Evolutionary conservation across 2,797 vertebrate genomes (phyloP), one percentile per base, ranked within the genome.

Genomic region (Lagocephalus sceleratus): DNA sequence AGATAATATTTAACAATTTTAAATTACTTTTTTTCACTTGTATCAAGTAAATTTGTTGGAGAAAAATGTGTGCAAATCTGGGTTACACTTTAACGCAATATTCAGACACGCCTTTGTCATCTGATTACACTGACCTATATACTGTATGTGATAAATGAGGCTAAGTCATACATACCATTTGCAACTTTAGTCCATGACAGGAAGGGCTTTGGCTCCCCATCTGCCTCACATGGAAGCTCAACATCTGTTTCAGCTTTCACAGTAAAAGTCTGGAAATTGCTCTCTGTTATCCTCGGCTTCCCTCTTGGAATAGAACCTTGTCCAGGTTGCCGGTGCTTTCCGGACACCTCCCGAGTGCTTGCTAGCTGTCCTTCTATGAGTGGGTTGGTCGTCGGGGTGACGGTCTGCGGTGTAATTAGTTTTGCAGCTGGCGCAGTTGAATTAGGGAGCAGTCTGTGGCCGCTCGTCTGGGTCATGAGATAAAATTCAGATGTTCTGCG

Each of bases 121-220:
- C 17, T 40, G 11, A 44, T 50, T 42, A 47, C 10, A 40, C 20
- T n/a, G 19, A 47, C 32, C 32, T 42, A 42, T 19, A 42, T 42
- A 42, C 16, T n/a, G 40, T 42, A 19, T 35, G n/a, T 9, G 17
- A n/a, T 19, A 39, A 15, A 25, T 25, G 43, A 51, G 23, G 11
- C 60, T 73, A 35, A 79, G 45, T 76, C 40, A 50, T 65, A 82
- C 90, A 67, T 90, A 98, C 96, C 95, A 79, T 89, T 96, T 22
- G 93, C 87, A 19, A 93, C 81, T 85, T 94, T 94, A 15, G 92
- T 95, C 96, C 96, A 98, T 8, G 92, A 92, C 48, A 97, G 71
- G 47, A 91, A 91, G 25, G 93, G 93, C 60, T 59, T 84, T 1
- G 94, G 95, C 2, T 92, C 90, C 6, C 94, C 94, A 3, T 65